A percentile compares a stretch with the other conserved stretches of the same genome.
phyloP scores from a whole-genome alignment of 2,113 vertebrate genomes.

The Todiramphus chloris region DNA sequence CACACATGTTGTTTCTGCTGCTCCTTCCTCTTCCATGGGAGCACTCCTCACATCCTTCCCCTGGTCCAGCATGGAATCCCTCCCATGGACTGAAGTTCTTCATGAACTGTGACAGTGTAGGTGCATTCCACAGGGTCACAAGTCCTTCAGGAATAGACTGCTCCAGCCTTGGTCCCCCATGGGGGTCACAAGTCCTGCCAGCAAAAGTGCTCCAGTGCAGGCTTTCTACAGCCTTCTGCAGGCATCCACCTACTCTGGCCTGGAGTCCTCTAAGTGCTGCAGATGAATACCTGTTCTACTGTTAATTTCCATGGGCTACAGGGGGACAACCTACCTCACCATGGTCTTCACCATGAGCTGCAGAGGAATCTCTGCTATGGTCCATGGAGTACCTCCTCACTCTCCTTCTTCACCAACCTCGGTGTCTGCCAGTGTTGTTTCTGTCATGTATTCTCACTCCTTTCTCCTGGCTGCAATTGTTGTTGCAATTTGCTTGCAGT shows the following conservation, averaged over 20 bases:
- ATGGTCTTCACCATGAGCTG: neutral
- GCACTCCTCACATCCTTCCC: neutral
- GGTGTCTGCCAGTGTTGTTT: neutral
- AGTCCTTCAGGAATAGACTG: neutral
- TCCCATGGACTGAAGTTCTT: neutral
- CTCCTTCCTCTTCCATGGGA: neutral
- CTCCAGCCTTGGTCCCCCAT: neutral
- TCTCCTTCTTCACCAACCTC: neutral
- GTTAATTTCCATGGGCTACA: neutral
- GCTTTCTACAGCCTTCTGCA: neutral
- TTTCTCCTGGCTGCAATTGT: neutral
- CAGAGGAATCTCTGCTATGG: neutral
- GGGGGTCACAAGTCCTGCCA: neutral
- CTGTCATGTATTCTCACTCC: neutral
- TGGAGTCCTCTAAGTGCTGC: neutral
- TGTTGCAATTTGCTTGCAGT: neutral
- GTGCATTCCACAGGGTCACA: neutral
- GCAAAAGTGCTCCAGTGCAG: neutral
- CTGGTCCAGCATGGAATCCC: neutral
- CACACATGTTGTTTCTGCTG: neutral
- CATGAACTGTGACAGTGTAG: neutral
- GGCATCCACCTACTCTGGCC: neutral
- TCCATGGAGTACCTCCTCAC: neutral
- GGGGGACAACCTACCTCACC: neutral
- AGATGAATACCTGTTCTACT: neutral